Evolutionary conservation across 2,888 invertebrate species (phyloP).

Genomic region (Phragmatobia fuliginosa): DNA sequence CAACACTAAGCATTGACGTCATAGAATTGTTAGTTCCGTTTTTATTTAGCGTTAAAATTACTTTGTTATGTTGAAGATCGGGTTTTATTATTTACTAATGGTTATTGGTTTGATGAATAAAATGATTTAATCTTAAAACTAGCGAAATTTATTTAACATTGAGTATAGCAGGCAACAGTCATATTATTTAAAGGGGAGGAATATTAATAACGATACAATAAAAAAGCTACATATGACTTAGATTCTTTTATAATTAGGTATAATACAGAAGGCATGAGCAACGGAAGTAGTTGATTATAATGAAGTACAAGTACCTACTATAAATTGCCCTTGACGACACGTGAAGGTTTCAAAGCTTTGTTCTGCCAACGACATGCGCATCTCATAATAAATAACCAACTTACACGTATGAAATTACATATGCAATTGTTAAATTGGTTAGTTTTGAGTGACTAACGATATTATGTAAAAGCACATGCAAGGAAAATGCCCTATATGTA

Average conservation of each 20-base stretch:
- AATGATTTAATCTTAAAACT: neutral
- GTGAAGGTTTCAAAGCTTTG: slow-evolving; percentile 60
- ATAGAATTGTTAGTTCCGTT: neutral
- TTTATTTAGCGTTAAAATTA: neutral
- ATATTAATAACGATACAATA: slow-evolving; percentile 2
- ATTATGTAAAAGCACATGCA: neutral
- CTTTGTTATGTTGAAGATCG: neutral
- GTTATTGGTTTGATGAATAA: neutral
- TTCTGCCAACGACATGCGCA: slow-evolving; percentile 49
- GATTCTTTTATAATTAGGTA: slow-evolving; percentile 7
- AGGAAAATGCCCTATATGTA: neutral
- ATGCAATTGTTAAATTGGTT: slow-evolving; percentile 51
- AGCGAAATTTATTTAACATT: no score
- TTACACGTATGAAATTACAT: slow-evolving; percentile 54
- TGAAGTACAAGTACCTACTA: slow-evolving; percentile 35
- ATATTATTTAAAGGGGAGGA: neutral
- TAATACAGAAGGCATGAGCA: slow-evolving; percentile 38
- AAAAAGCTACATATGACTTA: slow-evolving; percentile 7
- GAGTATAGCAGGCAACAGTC: neutral
- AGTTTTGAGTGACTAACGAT: neutral
- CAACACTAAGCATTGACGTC: neutral
- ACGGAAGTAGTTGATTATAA: slow-evolving; percentile 70
- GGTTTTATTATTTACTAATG: neutral
- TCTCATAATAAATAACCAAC: slow-evolving; percentile 58
- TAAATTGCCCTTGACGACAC: slow-evolving; percentile 57